Evolutionary conservation across 2,113 vertebrate genomes (phyloP).

Genomic region (Ceyx margarethae): DNA sequence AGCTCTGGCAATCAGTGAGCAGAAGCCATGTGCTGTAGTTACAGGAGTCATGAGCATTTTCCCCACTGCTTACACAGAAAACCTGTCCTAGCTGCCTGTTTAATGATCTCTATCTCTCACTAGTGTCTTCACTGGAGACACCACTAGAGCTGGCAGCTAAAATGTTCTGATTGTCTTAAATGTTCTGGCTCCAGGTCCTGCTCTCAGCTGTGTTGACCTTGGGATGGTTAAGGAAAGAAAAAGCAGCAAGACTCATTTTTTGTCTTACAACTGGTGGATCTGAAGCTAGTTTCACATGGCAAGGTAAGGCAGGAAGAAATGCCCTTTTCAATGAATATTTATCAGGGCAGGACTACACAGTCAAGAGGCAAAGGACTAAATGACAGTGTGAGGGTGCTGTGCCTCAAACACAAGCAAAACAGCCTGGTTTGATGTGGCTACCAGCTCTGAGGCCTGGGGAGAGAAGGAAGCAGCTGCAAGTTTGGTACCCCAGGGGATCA

Average conservation of each 20-base stretch:
- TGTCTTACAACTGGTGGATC: not conserved
- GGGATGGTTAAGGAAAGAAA: not conserved
- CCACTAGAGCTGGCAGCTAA: not conserved
- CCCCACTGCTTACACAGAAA: not conserved
- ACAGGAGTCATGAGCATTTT: not conserved
- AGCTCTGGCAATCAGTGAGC: not conserved
- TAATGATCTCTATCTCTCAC: not conserved
- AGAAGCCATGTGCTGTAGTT: not conserved
- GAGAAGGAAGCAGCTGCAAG: not conserved
- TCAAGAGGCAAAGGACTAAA: not conserved
- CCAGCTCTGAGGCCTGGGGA: not conserved
- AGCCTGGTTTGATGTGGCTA: not conserved
- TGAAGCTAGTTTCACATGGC: not conserved
- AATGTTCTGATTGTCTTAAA: not conserved
- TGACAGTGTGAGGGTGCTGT: not conserved
- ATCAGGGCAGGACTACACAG: not conserved
- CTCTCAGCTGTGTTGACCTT: not conserved
- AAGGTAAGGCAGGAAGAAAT: not conserved
- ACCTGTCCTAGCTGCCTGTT: not conserved
- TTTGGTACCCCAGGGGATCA: not conserved
- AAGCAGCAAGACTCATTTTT: not conserved
- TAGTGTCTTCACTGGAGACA: not conserved
- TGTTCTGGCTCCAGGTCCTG: not conserved
- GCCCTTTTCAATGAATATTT: not conserved
- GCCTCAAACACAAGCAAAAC: not conserved